Conservation (phyloP, 2,113 vertebrate species). For the Corythoichthys intestinalis region DNA sequence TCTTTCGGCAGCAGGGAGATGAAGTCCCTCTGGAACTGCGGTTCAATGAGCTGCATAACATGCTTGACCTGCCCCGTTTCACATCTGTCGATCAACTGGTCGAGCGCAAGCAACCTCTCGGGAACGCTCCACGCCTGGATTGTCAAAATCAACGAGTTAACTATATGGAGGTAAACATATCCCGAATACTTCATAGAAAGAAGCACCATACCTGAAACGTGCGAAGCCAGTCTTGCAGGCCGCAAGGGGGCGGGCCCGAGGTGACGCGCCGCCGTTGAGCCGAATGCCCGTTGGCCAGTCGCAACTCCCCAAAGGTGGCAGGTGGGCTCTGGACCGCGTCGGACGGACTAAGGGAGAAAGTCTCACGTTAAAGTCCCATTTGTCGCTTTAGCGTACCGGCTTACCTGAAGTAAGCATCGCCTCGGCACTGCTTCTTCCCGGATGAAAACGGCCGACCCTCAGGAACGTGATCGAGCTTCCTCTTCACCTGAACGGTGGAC, state of each 20-base stretch:
- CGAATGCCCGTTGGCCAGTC: conserved; percentile 90
- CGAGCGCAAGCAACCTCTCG: conserved; percentile 92
- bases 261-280: conserved; percentile 88
- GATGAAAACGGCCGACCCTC: conserved; percentile 95
- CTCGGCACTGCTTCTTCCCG: conserved; percentile 98
- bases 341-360: conserved; percentile 74
- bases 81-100: conserved; percentile 93
- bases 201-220: conserved; percentile 85
- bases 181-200: no score
- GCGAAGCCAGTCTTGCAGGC: conserved; percentile 95
- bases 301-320: conserved; percentile 91
- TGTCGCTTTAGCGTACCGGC: conserved; percentile 29
- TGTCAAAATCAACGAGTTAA: no score
- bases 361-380: not conserved
- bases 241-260: conserved; percentile 87
- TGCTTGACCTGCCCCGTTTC: conserved; percentile 95
- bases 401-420: conserved; percentile 88
- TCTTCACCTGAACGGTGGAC: conserved; percentile 88
- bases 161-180: no score
- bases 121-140: conserved; percentile 75
- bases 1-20: conserved; percentile 98
- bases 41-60: conserved; percentile 98
- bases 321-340: conserved; percentile 87
- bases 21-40: conserved; percentile 98
- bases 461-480: conserved; percentile 97